phyloP scores from a whole-genome alignment of 2,113 vertebrate genomes.

The Cairina moschata region DNA sequence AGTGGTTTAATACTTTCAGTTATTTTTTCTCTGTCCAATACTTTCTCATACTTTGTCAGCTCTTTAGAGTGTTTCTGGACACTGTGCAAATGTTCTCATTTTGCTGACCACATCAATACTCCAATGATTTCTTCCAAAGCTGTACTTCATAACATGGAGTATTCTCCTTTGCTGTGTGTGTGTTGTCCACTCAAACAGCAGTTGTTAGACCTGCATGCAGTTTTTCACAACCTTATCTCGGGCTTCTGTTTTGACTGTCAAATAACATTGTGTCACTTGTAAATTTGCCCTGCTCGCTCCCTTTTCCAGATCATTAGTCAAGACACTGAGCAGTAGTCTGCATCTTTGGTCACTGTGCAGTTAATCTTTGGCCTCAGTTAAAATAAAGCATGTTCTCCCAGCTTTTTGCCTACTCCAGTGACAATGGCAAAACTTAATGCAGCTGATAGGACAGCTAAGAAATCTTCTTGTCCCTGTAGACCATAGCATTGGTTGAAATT shows the following conservation, averaged over 20 bases:
- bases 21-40: neutral
- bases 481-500: neutral
- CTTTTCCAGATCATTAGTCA: conserved; percentile 8
- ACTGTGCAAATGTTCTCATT: neutral
- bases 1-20: neutral
- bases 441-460: neutral
- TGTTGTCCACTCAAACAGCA: neutral
- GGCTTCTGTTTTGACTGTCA: conserved; percentile 23
- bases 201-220: neutral
- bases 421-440: neutral
- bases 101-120: neutral
- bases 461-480: neutral
- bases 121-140: neutral
- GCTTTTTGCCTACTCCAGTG: neutral
- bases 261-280: neutral
- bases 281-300: neutral
- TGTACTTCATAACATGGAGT: neutral
- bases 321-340: neutral
- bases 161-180: neutral
- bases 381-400: neutral
- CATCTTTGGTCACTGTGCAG: neutral
- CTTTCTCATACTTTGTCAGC: conserved; percentile 2
- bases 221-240: neutral
- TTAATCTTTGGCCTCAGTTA: neutral
- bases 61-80: neutral